A percentile compares a stretch with the other conserved stretches of the same genome.
phyloP scores from a whole-genome alignment of 2,888 invertebrate species.

The Rapana venosa region DNA sequence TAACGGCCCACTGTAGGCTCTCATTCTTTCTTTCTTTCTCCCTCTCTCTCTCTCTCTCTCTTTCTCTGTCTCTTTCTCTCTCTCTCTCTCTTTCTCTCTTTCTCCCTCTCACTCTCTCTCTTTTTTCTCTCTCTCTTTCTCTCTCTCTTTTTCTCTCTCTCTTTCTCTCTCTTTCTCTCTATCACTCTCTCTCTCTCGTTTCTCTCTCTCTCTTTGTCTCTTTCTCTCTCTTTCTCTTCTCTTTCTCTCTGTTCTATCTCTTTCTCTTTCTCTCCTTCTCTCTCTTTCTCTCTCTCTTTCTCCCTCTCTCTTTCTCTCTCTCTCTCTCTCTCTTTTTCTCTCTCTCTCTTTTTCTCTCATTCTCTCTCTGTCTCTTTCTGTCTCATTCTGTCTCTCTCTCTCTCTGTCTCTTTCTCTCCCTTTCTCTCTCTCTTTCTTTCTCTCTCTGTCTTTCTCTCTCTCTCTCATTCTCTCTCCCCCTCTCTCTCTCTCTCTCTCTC shows the following conservation, averaged over 20 bases:
- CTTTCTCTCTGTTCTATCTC: not conserved
- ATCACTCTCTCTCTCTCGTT: not conserved
- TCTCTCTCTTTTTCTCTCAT: not conserved
- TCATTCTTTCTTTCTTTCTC: too few relatives aligned
- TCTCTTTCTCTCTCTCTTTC: not conserved
- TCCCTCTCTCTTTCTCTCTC: not conserved
- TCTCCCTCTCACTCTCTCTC: not conserved
- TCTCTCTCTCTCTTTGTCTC: not conserved
- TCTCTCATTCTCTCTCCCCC: not conserved
- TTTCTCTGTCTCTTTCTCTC: not conserved
- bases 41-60: not conserved
- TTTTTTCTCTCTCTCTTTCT: not conserved
- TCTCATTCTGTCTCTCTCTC: not conserved
- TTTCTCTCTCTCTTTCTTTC: not conserved
- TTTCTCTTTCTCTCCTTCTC: too few relatives aligned
- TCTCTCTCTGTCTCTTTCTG: not conserved
- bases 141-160: not conserved
- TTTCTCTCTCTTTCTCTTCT: too few relatives aligned
- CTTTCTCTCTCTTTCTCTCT: not conserved
- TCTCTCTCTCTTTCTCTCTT: not conserved
- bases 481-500: not conserved
- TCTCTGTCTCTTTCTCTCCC: not conserved
- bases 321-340: not conserved
- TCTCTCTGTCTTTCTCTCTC: not conserved
- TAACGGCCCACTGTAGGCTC: too few relatives aligned